These are phyloP conservation scores for Chelmon rostratus DNA, from an alignment of 2,797 vertebrate species.

Conservation along the genomic window DNA sequence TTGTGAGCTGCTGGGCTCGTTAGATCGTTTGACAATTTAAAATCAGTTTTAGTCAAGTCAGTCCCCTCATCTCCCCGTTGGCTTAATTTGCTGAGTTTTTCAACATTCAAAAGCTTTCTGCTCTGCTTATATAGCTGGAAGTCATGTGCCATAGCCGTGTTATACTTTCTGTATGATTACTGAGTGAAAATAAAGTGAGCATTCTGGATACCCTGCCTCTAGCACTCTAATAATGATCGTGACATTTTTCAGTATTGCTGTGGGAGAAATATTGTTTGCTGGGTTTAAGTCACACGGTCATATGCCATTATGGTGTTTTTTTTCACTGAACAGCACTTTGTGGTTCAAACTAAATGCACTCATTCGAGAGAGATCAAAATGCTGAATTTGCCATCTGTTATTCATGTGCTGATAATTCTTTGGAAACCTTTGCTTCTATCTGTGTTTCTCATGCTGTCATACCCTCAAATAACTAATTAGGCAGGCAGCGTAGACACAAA, in stretches of 20 bases:
- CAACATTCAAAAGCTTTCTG: neutral
- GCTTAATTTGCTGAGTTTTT: slow-evolving; percentile 5
- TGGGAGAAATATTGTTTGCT: neutral
- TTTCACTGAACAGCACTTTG: neutral
- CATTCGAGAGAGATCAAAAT: neutral
- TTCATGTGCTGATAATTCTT: neutral
- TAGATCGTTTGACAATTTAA: slow-evolving; percentile 4
- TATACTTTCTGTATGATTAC: slow-evolving; percentile 1
- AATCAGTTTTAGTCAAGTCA: neutral
- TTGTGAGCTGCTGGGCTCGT: neutral
- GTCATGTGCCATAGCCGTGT: neutral
- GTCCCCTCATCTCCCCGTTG: slow-evolving; percentile 8
- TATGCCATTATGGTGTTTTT: neutral
- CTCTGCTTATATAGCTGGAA: neutral
- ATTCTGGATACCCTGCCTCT: neutral
- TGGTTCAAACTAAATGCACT: slow-evolving; percentile 4
- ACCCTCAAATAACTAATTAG: no score
- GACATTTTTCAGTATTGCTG: neutral
- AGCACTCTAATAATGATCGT: neutral
- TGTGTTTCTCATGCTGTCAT: no score
- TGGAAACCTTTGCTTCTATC: neutral
- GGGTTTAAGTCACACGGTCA: neutral
- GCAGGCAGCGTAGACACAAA: neutral
- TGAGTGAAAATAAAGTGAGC: neutral
- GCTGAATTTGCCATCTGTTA: neutral